These are phyloP conservation scores for Phymatocera aterrima DNA, from an alignment of 2,888 invertebrate genomes.

Conservation along the genomic window DNA sequence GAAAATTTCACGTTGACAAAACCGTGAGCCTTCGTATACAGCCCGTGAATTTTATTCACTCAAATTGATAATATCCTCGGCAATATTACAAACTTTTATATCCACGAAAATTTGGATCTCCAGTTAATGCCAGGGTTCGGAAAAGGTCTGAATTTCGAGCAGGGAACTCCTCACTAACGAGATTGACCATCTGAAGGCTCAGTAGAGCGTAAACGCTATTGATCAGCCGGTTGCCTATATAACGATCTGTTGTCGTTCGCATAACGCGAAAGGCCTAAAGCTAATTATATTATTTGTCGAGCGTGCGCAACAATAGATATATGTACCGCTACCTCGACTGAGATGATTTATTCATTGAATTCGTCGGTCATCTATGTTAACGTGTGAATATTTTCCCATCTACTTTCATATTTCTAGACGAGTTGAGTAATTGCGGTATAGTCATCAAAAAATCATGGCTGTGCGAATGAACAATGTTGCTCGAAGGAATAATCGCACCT, in stretches of 20 bases:
- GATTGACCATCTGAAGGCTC: conserved; percentile 12
- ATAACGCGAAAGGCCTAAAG: background rate
- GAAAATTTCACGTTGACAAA: background rate
- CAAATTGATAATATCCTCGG: conserved; percentile 29
- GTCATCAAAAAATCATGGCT: background rate
- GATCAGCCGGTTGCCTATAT: background rate
- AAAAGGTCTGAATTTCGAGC: conserved; percentile 12
- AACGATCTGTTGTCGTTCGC: background rate
- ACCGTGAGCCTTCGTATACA: background rate
- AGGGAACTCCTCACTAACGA: conserved; percentile 22
- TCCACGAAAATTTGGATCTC: background rate
- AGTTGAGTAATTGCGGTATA: background rate
- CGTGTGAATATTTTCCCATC: background rate
- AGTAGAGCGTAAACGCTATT: conserved; percentile 3
- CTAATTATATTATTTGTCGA: conserved; percentile 1
- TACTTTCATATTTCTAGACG: background rate
- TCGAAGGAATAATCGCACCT: background rate
- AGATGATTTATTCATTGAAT: background rate
- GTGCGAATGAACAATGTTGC: background rate
- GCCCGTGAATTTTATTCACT: background rate
- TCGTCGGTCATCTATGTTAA: background rate
- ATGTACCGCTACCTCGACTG: background rate
- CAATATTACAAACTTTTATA: conserved; percentile 5
- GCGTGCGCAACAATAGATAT: background rate
- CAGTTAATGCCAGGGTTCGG: background rate